Percentiles rank a stretch among this genome's conserved stretches.
Conservation (phyloP, 2,888 invertebrate genomes). For the Meandrusa payeni region DNA sequence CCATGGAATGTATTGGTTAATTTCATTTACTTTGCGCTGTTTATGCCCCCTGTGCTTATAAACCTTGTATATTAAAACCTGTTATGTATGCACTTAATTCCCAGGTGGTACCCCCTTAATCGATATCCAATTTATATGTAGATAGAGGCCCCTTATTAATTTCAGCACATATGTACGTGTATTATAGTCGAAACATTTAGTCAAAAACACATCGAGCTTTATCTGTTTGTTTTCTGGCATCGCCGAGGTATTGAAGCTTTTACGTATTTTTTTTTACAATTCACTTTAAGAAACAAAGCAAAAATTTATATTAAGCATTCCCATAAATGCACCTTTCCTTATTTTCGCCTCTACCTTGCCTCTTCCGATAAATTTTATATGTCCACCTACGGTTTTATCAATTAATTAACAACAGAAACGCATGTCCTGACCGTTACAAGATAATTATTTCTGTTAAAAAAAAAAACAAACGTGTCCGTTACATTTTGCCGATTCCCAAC, state of each 20-base stretch:
- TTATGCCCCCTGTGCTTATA: slow-evolving; percentile 49
- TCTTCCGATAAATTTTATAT: slow-evolving; percentile 54
- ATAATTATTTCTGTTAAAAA: slow-evolving; percentile 14
- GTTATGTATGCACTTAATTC: slow-evolving; percentile 32
- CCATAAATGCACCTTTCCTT: slow-evolving; percentile 70
- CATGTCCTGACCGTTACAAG: slow-evolving; percentile 49
- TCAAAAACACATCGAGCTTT: slow-evolving; percentile 63
- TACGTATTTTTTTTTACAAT: slow-evolving; percentile 42
- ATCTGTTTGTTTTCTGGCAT: slow-evolving; percentile 82
- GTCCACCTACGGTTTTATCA: slow-evolving; percentile 44
- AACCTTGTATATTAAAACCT: slow-evolving; percentile 39
- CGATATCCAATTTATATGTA: slow-evolving; percentile 39
- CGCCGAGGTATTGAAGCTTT: slow-evolving; percentile 60
- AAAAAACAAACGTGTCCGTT: slow-evolving; percentile 41
- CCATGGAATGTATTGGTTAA: slow-evolving; percentile 53
- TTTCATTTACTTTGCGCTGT: slow-evolving; percentile 54
- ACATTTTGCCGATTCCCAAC: slow-evolving; percentile 44
- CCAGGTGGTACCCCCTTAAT: slow-evolving; percentile 24
- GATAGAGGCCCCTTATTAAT: slow-evolving; percentile 41
- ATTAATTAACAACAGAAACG: slow-evolving; percentile 67
- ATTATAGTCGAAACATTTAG: slow-evolving; percentile 44
- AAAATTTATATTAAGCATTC: slow-evolving; percentile 43
- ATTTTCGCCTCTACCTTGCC: slow-evolving; percentile 67
- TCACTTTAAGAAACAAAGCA: slow-evolving; percentile 46
- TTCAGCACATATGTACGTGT: slow-evolving; percentile 46